Evolutionary conservation across 2,113 vertebrate genomes (phyloP), one percentile per base, ranked within the genome.

Genomic region (Rostratula benghalensis): DNA sequence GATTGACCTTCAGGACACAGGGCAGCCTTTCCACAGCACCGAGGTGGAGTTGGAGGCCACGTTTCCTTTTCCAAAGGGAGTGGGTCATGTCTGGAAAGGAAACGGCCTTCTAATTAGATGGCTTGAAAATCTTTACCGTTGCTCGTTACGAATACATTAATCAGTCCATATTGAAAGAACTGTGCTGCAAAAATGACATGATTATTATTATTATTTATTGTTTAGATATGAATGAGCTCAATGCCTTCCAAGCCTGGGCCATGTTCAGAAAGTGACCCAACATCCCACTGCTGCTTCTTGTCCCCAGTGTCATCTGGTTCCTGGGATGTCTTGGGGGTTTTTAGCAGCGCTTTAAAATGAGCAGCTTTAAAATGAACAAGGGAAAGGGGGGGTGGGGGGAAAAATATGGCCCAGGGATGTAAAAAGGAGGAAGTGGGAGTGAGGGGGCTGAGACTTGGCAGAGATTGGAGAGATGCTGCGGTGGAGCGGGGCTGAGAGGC

Each of bases 11-110:
- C 48, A 48, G 86, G 90, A 77, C 51, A 3, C 59, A 13, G 56
- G 35, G 81, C 8, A 41, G 65, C 1, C 3, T 90, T 95, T 94
- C 83, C 86, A 53, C 60, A 78, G 92, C 79, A 27, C n/a, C 1
- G 45, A 41, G 74, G 68, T 53, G 57, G 76, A 5, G 1, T 25
- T 90, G 90, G 83, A 90, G 71, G 92, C 93, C 59, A 28, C 5
- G 6, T 89, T 93, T 96, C 96, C 83, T 92, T 93, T 94, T 93
- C 93, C 90, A 83, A 75, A 68, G 90, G 45, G 74, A 67, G 54
- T 73, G 15, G 45, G 88, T 85, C 68, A 90, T 67, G 87, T 90
- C 79, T 93, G 95, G 79, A 83, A 75, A 94, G 90, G 95, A 95
- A 96, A 81, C 33, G 1, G 56, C 67, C 5, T 13, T 75, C 85